Conservation (phyloP, 2,797 vertebrate species). For the Todus mexicanus region DNA sequence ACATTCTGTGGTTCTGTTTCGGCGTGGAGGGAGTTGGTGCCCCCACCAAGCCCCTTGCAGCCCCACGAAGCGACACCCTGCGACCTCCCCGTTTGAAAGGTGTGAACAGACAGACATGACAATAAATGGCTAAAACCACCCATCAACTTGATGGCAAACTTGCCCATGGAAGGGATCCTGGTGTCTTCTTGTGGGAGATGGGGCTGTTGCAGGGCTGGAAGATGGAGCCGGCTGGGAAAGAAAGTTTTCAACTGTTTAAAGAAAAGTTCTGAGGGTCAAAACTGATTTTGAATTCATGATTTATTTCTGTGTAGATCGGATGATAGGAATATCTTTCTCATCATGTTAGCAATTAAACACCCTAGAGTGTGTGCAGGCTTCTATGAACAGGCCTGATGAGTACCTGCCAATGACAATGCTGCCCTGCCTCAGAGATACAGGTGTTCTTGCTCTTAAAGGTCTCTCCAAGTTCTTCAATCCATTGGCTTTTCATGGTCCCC, state of each 20-base stretch:
- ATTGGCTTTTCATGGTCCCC: background rate
- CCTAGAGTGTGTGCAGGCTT: background rate
- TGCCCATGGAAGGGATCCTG: background rate
- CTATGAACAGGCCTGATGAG: background rate
- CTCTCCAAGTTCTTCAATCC: background rate
- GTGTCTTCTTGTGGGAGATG: background rate
- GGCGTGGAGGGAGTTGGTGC: accelerated
- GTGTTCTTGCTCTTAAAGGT: background rate
- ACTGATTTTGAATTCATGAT: background rate
- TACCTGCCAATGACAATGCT: background rate
- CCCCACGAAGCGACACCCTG: accelerated
- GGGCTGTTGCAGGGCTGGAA: background rate
- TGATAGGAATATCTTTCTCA: background rate
- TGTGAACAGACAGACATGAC: background rate
- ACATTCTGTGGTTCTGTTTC: no score
- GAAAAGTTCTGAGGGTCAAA: background rate
- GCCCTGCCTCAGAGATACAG: background rate
- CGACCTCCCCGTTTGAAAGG: background rate
- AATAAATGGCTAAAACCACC: background rate
- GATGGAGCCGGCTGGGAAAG: background rate
- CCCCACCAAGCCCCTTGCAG: background rate
- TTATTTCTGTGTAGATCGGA: background rate
- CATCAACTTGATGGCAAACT: background rate
- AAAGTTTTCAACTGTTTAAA: background rate
- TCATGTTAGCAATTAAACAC: background rate